These are phyloP conservation scores for Bombus consobrinus DNA, from an alignment of 1,140 invertebrate species.

Conservation along the genomic window DNA sequence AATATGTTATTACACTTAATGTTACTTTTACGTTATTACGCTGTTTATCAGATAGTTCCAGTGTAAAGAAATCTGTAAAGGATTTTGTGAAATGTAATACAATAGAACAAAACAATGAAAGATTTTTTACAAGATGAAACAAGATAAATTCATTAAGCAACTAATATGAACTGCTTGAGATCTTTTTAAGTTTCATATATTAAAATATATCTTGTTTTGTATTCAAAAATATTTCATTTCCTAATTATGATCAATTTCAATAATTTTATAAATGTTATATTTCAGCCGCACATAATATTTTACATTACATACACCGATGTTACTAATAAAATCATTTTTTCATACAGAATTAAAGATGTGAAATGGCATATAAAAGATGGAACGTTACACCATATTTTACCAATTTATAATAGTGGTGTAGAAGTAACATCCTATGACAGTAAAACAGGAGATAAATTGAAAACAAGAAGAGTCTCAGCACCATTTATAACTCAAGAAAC, in stretches of 20 bases:
- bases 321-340: conserved; percentile 20
- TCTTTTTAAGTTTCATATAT: not conserved
- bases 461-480: conserved; percentile 85
- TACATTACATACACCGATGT: not conserved
- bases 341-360: conserved; percentile 77
- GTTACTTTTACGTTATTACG: conserved; percentile 24
- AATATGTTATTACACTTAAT: conserved; percentile 32
- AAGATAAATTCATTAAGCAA: not conserved
- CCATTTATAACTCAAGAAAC: conserved; percentile 85
- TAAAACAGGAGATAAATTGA: conserved; percentile 86
- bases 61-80: conserved; percentile 10
- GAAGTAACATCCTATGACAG: conserved; percentile 88
- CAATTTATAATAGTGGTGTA: conserved; percentile 86
- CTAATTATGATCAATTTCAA: not conserved
- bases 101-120: conserved; percentile 6
- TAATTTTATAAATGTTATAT: conserved; percentile 19
- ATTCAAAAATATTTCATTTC: conserved; percentile 7
- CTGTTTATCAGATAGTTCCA: conserved; percentile 1
- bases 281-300: conserved; percentile 23
- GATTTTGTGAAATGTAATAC: conserved; percentile 17
- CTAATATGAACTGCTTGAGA: not conserved
- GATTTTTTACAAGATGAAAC: not conserved
- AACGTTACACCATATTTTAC: conserved; percentile 87
- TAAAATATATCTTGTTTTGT: not conserved
- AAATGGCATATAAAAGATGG: conserved; percentile 86